Percentiles rank a stretch among this genome's conserved stretches.
Conservation (phyloP, 2,888 invertebrate genomes). For the Noctuana brunneofusca region DNA sequence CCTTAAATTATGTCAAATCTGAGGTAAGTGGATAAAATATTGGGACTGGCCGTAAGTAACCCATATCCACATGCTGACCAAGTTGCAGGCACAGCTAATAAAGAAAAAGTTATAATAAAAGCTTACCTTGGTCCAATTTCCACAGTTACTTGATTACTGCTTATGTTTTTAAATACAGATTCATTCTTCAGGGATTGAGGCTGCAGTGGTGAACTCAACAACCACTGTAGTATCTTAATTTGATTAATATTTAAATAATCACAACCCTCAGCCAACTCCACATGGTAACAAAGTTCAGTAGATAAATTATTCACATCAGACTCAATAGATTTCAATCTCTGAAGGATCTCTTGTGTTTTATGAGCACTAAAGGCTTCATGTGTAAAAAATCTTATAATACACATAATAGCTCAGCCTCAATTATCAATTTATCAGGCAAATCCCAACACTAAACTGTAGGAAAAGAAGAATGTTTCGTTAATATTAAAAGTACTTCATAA, state of each 20-base stretch:
- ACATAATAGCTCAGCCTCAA: constrained; percentile 60
- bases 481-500: constrained; percentile 20
- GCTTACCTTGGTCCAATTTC: constrained; percentile 94
- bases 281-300: constrained; percentile 92
- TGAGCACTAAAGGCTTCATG: constrained; percentile 84
- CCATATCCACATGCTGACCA: neutral
- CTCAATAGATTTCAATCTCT: constrained; percentile 77
- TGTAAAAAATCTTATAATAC: constrained; percentile 84
- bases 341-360: constrained; percentile 82
- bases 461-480: neutral
- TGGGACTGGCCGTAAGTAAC: too few relatives aligned
- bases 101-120: neutral
- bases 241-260: constrained; percentile 83
- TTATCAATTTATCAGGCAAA: neutral
- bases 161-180: constrained; percentile 71
- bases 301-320: constrained; percentile 78
- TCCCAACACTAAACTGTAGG: constrained; percentile 1
- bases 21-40: too few relatives aligned
- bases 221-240: constrained; percentile 87
- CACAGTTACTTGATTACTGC: constrained; percentile 80
- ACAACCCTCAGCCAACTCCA: constrained; percentile 82
- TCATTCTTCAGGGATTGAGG: constrained; percentile 81
- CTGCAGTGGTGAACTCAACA: constrained; percentile 88
- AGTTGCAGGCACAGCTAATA: constrained; percentile 2
- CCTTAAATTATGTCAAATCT: too few relatives aligned